Evolutionary conservation across 1,140 invertebrate species (phyloP).

Genomic region (Bombus superbus): DNA sequence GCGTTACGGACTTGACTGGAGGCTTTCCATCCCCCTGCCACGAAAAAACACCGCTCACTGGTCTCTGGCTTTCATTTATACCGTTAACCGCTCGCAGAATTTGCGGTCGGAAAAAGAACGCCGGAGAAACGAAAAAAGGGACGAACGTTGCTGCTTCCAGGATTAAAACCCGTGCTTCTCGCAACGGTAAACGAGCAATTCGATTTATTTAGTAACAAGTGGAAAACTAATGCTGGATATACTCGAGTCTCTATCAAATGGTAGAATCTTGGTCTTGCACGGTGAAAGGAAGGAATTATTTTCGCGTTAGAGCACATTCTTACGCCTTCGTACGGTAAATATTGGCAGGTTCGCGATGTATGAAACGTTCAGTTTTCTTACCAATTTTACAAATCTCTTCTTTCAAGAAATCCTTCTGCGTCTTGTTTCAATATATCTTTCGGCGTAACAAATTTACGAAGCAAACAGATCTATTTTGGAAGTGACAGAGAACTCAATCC

Average conservation of each 20-base stretch:
- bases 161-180: neutral
- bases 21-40: neutral
- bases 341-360: too few species aligned
- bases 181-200: neutral
- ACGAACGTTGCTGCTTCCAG: neutral
- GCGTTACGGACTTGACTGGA: slow-evolving; percentile 62
- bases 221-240: neutral
- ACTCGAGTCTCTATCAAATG: neutral
- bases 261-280: neutral
- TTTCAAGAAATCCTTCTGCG: too few species aligned
- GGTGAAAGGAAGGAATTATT: neutral
- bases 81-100: slow-evolving; percentile 46
- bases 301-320: too few species aligned
- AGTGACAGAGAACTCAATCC: too few species aligned
- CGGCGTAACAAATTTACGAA: too few species aligned
- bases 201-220: neutral
- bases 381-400: too few species aligned
- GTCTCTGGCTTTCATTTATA: slow-evolving; percentile 34
- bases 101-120: slow-evolving; percentile 25
- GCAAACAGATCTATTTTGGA: too few species aligned
- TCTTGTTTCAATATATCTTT: too few species aligned
- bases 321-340: too few species aligned
- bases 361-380: too few species aligned
- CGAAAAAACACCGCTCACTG: neutral
- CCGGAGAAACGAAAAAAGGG: neutral